Base-by-base conservation (phyloP, 2,113 vertebrate species). In the Trochalopteron elliotii region DNA sequence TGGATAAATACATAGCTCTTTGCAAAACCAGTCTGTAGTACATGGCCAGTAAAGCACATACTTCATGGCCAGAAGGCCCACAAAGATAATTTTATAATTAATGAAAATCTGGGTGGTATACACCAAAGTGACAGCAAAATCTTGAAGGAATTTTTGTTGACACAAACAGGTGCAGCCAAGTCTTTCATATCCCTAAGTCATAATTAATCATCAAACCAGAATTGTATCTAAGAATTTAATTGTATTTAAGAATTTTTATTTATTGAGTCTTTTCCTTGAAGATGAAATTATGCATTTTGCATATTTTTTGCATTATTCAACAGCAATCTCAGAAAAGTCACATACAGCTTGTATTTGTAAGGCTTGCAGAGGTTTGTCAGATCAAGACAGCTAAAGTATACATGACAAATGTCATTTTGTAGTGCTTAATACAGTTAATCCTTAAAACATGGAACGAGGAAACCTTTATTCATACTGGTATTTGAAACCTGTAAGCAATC, bases 361-460 rank as follows among this genome's bases (percentile, higher is more conserved):
- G 16, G 37, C 27, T 83, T 88, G 78, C 57, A 94, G 87, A 94
- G 33, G 56, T 91, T 94, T 94, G 72, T 94, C 87, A 92, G 69
- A 85, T 88, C 64, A 95, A 95, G 87, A 64, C 42, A 88, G 60
- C 61, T 80, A 82, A 93, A 93, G 39, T 87, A 94, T 88, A 95
- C 89, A 80, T 45, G 89, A 95, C 89, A 72, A 87, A 90, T 86
- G 56, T 40, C 35, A 39, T 52, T 79, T 89, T 91, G 61, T 81
- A 59, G 35, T 47, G 49, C 71, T 83, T 94, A 83, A 75, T 84
- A 92, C 80, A 11, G 28, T 92, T 96, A 92, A 87, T 86, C 55
- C 86, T 93, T 76, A 65, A 91, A 89, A 61, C 89, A 84, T 82
- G 63, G 85, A 88, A 93, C 61, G 63, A 95, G 91, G 94, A 94